phyloP scores from a whole-genome alignment of 1,140 invertebrate genomes.

The Danaus melanippus region DNA sequence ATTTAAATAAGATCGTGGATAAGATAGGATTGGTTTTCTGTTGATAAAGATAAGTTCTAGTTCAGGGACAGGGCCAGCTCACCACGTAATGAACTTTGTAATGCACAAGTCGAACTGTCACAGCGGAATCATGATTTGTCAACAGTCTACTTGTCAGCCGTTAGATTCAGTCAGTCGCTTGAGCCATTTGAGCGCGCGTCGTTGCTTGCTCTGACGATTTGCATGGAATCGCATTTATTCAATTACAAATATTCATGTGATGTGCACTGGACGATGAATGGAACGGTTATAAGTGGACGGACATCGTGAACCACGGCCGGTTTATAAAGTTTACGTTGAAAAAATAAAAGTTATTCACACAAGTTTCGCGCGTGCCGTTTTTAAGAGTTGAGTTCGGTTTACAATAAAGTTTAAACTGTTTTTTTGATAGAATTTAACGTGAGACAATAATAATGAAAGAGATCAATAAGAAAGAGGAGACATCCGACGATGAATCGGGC shows the following conservation, averaged over 20 bases:
- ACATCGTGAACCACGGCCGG: slow-evolving; percentile 31
- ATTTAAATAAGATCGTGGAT: too few species aligned
- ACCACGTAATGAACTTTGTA: slow-evolving; percentile 30
- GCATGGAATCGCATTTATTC: slow-evolving; percentile 62
- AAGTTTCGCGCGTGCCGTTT: slow-evolving; percentile 32
- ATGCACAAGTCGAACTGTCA: slow-evolving; percentile 26
- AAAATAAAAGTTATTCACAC: slow-evolving; percentile 28
- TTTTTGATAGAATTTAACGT: slow-evolving; percentile 11
- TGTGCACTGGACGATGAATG: slow-evolving; percentile 32
- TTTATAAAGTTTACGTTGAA: slow-evolving; percentile 15
- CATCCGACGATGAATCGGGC: slow-evolving; percentile 75
- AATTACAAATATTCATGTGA: slow-evolving; percentile 59
- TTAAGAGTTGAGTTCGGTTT: slow-evolving; percentile 26
- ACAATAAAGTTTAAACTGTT: slow-evolving; percentile 40
- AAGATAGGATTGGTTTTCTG: too few species aligned
- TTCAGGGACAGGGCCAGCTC: slow-evolving; percentile 35
- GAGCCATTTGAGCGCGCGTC: slow-evolving; percentile 47
- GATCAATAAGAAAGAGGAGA: slow-evolving; percentile 51
- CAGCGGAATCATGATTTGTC: slow-evolving; percentile 16
- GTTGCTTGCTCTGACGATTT: slow-evolving; percentile 49
- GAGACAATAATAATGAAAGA: slow-evolving; percentile 49
- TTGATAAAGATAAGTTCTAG: slow-evolving; percentile 32
- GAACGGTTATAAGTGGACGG: slow-evolving; percentile 35
- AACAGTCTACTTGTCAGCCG: slow-evolving; percentile 16
- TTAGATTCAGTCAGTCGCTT: slow-evolving; percentile 49